These are phyloP conservation scores for Potamarius usumacintae DNA, from an alignment of 2,113 vertebrate genomes.

Conservation along the genomic window DNA sequence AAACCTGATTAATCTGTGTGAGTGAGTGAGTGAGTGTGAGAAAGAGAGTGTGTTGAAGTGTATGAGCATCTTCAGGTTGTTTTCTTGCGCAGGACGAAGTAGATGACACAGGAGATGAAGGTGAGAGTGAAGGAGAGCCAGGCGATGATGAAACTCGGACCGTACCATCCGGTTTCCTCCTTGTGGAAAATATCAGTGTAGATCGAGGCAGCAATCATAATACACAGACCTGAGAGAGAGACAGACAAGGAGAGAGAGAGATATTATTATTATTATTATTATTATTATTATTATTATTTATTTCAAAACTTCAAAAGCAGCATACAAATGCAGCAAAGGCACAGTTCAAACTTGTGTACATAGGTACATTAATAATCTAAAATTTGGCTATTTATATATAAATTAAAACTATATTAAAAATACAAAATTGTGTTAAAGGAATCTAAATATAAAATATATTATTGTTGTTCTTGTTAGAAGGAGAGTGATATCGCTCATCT, in stretches of 20 bases:
- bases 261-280: neutral
- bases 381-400: too few relatives aligned
- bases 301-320: too few relatives aligned
- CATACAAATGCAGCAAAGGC: too few relatives aligned
- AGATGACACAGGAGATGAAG: slow-evolving; percentile 87
- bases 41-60: neutral
- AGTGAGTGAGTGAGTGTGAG: neutral
- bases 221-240: slow-evolving; percentile 80
- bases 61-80: slow-evolving; percentile 55
- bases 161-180: slow-evolving; percentile 70
- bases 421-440: too few relatives aligned
- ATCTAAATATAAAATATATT: too few relatives aligned
- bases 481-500: neutral
- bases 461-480: neutral
- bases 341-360: too few relatives aligned
- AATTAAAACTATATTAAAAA: too few relatives aligned
- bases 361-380: too few relatives aligned
- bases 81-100: slow-evolving; percentile 93
- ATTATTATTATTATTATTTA: neutral
- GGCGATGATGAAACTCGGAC: slow-evolving; percentile 87
- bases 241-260: neutral
- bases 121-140: slow-evolving; percentile 90
- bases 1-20: neutral
- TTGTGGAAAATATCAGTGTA: slow-evolving; percentile 86
- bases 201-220: slow-evolving; percentile 93